A percentile compares a stretch with the other conserved stretches of the same genome.
phyloP scores from a whole-genome alignment of 2,888 invertebrate species.

The Hydropsyche betteni region DNA sequence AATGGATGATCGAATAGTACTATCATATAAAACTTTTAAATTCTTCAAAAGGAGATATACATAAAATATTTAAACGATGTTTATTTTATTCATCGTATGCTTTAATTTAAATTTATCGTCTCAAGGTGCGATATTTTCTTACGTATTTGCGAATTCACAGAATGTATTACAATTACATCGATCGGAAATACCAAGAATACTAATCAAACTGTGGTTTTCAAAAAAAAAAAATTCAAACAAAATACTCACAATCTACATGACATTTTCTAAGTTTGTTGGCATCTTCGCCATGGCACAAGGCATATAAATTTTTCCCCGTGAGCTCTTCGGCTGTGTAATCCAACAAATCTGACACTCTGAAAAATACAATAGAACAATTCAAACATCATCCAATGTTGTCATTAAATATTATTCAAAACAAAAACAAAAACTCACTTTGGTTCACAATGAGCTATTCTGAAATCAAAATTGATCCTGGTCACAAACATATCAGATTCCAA shows the following conservation, averaged over 20 bases:
- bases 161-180: not conserved
- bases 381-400: not conserved
- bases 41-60: too few species aligned
- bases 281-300: conserved; percentile 95
- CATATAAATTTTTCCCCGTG: conserved; percentile 92
- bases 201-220: not conserved
- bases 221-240: not conserved
- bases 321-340: conserved; percentile 95
- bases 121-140: too few species aligned
- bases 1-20: too few species aligned
- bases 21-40: too few species aligned
- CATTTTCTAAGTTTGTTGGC: conserved; percentile 92
- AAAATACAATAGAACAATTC: conserved; percentile 51
- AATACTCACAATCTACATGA: conserved; percentile 92
- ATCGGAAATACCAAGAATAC: not conserved
- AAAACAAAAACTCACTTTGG: conserved; percentile 76
- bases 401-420: conserved; percentile 19
- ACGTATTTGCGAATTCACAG: conserved; percentile 9
- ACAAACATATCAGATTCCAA: conserved; percentile 97
- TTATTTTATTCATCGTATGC: too few species aligned
- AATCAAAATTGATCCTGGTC: conserved; percentile 93
- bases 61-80: too few species aligned
- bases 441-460: conserved; percentile 96
- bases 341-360: conserved; percentile 89
- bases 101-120: too few species aligned